phyloP scores from a whole-genome alignment of 2,888 invertebrate species.

The Parthenolecanium corni region DNA sequence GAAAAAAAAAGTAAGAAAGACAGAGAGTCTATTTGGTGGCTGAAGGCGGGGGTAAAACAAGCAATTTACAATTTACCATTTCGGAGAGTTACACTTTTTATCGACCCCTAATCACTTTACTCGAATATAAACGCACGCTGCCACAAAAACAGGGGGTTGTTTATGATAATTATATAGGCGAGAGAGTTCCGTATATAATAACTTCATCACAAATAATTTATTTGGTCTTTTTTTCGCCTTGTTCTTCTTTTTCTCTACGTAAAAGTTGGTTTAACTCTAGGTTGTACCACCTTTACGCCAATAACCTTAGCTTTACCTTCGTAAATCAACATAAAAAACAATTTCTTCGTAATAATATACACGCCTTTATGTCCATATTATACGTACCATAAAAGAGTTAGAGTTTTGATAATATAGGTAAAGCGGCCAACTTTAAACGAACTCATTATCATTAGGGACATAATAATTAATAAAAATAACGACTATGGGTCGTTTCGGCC shows the following conservation, averaged over 20 bases:
- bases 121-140: conserved; percentile 19
- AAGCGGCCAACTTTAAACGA: conserved; percentile 12
- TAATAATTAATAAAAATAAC: background rate
- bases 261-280: no score
- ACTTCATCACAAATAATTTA: conserved; percentile 27
- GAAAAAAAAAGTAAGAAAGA: no score
- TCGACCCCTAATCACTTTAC: no score
- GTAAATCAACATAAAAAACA: conserved; percentile 26
- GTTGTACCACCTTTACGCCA: no score
- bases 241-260: no score
- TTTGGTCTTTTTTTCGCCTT: background rate
- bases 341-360: conserved; percentile 9
- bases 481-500: background rate
- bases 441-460: conserved; percentile 9
- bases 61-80: conserved; percentile 29
- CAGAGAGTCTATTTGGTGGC: background rate
- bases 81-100: conserved; percentile 21
- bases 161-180: conserved; percentile 24
- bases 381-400: background rate
- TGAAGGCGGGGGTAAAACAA: no score
- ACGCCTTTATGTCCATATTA: background rate
- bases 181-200: conserved; percentile 16
- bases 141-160: conserved; percentile 20
- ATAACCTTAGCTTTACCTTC: background rate
- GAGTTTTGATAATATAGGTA: conserved; percentile 10